A percentile compares a stretch with the other conserved stretches of the same genome.
Evolutionary conservation across 2,797 vertebrate genomes (phyloP).

Genomic region (Chiloscyllium punctatum): DNA sequence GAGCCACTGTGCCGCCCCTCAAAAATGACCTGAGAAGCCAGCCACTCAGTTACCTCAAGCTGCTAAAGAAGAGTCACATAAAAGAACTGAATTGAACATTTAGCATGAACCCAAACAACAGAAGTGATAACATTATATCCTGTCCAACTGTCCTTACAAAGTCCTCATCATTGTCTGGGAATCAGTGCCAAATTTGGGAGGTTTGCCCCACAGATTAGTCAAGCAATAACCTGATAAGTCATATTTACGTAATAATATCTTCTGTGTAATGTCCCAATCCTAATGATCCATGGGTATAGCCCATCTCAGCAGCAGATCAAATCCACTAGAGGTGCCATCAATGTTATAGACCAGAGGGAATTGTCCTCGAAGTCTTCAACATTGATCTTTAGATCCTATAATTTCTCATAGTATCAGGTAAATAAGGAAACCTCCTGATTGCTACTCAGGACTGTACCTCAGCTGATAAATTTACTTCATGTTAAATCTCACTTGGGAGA

Average conservation of each 20-base stretch:
- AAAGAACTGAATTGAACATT: too few relatives aligned
- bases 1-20: too few relatives aligned
- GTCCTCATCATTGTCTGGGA: too few relatives aligned
- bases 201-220: neutral
- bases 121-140: too few relatives aligned
- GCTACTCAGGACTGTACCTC: neutral
- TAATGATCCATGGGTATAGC: neutral
- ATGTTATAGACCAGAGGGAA: neutral
- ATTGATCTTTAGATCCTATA: neutral
- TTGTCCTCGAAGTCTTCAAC: neutral
- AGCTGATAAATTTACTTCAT: neutral
- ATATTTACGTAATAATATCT: neutral
- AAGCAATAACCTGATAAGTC: neutral
- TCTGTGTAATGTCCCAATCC: neutral
- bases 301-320: neutral
- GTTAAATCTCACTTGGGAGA: neutral
- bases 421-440: neutral
- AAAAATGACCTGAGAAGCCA: too few relatives aligned
- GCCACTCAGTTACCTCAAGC: too few relatives aligned
- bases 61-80: too few relatives aligned
- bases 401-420: neutral
- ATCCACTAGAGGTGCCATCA: neutral
- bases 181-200: neutral
- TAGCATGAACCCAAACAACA: too few relatives aligned
- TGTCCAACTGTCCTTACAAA: too few relatives aligned